A percentile compares a stretch with the other conserved stretches of the same genome.
Conservation (phyloP, 2,113 vertebrate species). For the Telmatochromis sp. region DNA sequence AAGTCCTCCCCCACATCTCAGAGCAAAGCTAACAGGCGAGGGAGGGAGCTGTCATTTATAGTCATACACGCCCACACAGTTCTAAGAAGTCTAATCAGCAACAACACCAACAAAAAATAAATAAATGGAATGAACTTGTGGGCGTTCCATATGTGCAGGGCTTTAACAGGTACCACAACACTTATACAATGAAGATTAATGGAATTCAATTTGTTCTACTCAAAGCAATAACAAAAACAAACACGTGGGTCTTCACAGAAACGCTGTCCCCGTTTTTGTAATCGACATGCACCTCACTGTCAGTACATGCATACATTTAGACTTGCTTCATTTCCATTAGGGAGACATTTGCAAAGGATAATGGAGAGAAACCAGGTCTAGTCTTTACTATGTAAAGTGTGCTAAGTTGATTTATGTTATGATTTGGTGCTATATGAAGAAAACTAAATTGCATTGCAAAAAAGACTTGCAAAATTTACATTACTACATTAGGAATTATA, state of each 20-base stretch:
- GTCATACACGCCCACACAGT: not conserved
- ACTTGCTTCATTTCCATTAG: not conserved
- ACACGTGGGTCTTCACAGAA: not conserved
- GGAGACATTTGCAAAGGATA: not conserved
- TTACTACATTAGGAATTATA: not conserved
- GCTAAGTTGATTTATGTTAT: not conserved
- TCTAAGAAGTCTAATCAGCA: not conserved
- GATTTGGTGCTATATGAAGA: not conserved
- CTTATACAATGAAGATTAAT: not conserved
- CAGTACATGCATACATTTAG: not conserved
- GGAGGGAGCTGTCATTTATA: not conserved
- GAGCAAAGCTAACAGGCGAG: not conserved
- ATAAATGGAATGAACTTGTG: not conserved
- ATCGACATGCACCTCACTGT: not conserved
- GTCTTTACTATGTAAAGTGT: not conserved
- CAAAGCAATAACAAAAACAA: not conserved
- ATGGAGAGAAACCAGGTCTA: not conserved
- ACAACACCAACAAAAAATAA: not conserved
- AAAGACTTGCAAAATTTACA: not conserved
- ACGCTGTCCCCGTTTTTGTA: not conserved
- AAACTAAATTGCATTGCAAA: not conserved
- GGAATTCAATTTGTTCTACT: not conserved
- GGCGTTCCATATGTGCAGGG: not conserved
- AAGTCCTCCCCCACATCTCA: not conserved
- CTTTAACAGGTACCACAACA: not conserved